A percentile compares a stretch with the other conserved stretches of the same genome.
phyloP scores from a whole-genome alignment of 2,888 invertebrate genomes.

The Scaptomyza reducta region DNA sequence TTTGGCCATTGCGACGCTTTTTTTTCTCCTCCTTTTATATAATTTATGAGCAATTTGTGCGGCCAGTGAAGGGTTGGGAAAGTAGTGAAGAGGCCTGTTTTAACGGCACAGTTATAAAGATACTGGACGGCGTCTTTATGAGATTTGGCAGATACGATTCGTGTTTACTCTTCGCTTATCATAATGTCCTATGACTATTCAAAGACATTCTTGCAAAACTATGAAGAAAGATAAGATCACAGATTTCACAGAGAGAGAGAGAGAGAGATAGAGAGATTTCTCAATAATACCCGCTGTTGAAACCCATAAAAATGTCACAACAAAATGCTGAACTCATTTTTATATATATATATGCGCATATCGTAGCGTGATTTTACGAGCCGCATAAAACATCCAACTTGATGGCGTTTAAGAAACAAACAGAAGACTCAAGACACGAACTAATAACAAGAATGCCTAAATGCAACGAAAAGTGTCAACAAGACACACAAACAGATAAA shows the following conservation, averaged over 20 bases:
- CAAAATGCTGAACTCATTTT: constrained; percentile 76
- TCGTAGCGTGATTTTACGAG: constrained; percentile 53
- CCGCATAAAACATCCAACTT: constrained; percentile 71
- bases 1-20: constrained; percentile 68
- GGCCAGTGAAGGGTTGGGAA: background rate
- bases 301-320: constrained; percentile 74
- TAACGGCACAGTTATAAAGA: constrained; percentile 5
- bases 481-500: background rate
- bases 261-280: too few relatives aligned
- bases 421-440: constrained; percentile 71
- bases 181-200: too few relatives aligned
- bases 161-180: too few relatives aligned
- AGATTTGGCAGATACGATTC: constrained; percentile 8
- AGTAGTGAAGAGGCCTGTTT: background rate
- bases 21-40: too few relatives aligned
- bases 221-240: background rate
- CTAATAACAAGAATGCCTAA: constrained; percentile 69
- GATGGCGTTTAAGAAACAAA: constrained; percentile 58
- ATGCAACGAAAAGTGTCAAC: constrained; percentile 46
- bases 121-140: background rate
- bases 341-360: constrained; percentile 37
- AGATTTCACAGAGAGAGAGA: too few relatives aligned
- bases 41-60: constrained; percentile 71
- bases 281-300: too few relatives aligned
- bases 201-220: too few relatives aligned